phyloP scores from a whole-genome alignment of 2,113 vertebrate species.

The Cyprinodon brontotheroides region DNA sequence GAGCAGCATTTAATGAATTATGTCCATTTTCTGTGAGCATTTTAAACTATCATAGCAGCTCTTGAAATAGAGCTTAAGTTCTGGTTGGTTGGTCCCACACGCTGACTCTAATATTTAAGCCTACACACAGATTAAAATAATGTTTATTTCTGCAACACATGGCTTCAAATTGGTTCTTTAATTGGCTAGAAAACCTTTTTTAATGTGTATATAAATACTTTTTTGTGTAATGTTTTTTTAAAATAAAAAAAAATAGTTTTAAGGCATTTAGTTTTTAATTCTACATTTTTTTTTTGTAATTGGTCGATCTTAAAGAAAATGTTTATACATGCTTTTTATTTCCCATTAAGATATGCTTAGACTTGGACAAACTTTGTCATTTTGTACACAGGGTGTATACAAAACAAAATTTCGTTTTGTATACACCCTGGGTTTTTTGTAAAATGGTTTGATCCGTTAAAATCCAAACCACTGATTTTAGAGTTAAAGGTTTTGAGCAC shows the following conservation, averaged over 20 bases:
- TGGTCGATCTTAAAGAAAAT: no score
- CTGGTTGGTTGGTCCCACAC: neutral
- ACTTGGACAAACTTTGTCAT: no score
- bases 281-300: no score
- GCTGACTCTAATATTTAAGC: no score
- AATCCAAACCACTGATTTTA: neutral
- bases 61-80: no score
- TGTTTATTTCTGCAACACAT: neutral
- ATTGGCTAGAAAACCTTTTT: no score
- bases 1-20: neutral
- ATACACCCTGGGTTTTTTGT: no score
- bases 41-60: neutral
- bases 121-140: neutral
- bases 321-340: neutral
- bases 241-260: neutral
- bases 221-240: neutral
- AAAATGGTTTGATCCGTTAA: neutral
- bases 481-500: neutral
- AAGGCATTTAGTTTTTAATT: neutral
- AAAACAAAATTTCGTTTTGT: no score
- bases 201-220: neutral
- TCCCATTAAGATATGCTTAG: no score
- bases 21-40: neutral
- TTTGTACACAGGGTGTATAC: no score
- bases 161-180: neutral